Base-by-base conservation (phyloP, 2,888 invertebrate genomes). In the Phragmatobia fuliginosa region DNA sequence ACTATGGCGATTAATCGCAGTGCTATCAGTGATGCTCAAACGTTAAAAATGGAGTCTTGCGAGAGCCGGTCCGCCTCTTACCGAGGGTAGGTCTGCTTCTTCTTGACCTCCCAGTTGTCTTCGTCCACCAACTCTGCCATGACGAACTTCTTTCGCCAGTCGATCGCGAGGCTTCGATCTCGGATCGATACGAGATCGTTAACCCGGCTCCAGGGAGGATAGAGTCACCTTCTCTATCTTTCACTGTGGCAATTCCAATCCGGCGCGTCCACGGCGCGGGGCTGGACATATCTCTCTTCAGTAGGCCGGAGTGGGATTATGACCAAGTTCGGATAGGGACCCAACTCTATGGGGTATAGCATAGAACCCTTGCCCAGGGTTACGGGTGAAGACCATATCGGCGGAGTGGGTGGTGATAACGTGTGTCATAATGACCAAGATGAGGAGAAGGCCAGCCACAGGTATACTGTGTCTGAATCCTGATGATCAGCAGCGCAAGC, bases 151-250 rank as follows among this genome's bases (percentile, higher is more conserved):
- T 78, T 63, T 69, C 89, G 87, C 90, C 90, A 89, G 85, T 98
- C 97, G 79, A 98, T 96, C 28, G 99, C 99, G 94, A 99, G 45
- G 45, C 49, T n/a, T 49, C 49, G 21, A 18, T n/a, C 49, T 49
- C 49, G 10, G 49, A 8, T 10, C 49, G 8, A 49, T n/a, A 25
- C 25, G 10, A 49, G n/a, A n/a, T 49, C 49, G 25, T 49, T 49
- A 49, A 49, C 25, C 49, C 49, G n/a, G n/a, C n/a, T 25, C 11
- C n/a, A 49, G 49, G n/a, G 49, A 49, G 21, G 49, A 21, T 49
- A 49, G 10, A 49, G 49, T 49, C n/a, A 25, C 49, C 49, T 10
- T 49, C 49, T 49, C n/a, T 49, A 49, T 49, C n/a, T 25, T 49
- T 25, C n/a, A 8, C 49, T 49, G n/a, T n/a, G 10, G n/a, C 25